Base-by-base conservation (phyloP, 2,888 invertebrate species). In the Teinopalpus imperialis region DNA sequence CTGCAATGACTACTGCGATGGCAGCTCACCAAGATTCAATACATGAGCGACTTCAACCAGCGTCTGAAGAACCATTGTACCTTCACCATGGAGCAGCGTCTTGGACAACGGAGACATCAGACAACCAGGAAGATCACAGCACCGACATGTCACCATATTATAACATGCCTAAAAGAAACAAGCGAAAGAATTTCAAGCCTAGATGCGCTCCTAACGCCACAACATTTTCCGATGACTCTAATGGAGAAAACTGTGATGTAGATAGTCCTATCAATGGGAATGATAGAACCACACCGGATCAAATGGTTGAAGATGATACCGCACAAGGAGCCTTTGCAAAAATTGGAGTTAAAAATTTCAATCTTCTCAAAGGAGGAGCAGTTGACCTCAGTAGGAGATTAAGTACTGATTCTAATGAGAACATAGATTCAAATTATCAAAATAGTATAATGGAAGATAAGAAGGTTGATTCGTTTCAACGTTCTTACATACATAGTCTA, bases 141-240 rank as follows among this genome's bases (percentile, higher is more conserved):
- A 62, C 79, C 1, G 79, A 82, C 55, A 70, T 82, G 67, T 79
- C 87, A 2, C 82, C 83, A 1, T 85, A 85, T 66, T 82, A 83
- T 65, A 90, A 89, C 57, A 82, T 88, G 70, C 91, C 91, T 51
- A 92, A 93, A 74, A 90, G 93, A 62, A 94, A 94, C 85, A 94
- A 94, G 62, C 83, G 94, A 57, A 94, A 94, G 76, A 94, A 94
- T 74, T 94, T 94, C 78, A 92, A 93, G 62, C 95, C 95, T 0
- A 86, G 94, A 61, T 95, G 94, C 74, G 89, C 89, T 47, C 93
- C 94, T 1, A 91, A 90, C 51, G 74, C 89, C 10, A 79, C 85
- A 0, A 69, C 81, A 1, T 89, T 85, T 60, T 88, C 89, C 3
- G 90, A 90, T 40, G 87, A 89, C 49, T 86, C 86, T 0, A 81